Evolutionary conservation across 2,797 vertebrate genomes (phyloP), one percentile per base, ranked within the genome.

Genomic region (Notamacropus eugenii): DNA sequence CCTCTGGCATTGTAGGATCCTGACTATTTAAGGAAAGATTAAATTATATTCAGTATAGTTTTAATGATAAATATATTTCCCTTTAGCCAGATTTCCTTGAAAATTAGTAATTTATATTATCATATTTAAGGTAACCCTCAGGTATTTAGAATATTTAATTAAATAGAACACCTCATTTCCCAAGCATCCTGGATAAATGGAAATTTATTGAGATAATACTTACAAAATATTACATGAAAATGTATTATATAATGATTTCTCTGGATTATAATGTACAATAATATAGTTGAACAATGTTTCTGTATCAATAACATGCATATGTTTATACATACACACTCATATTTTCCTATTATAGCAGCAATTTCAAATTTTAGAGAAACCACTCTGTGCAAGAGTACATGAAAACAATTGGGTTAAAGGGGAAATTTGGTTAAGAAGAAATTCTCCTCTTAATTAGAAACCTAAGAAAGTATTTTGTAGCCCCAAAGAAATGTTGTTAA

Each of bases 141-240:
- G 3, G 74, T 54, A 91, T 14, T 24, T 82, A 92, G 16, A 0
- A 14, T 94, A 54, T 34, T 93, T 50, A 90, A 91, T 8, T 55
- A 74, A 91, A 95, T 92, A 50, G 12, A 94, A 50, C n/a, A 95
- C 2, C 9, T 9, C 6, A n/a, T 50, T 29, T 46, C 6, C 10
- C 96, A 34, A 90, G 50, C 93, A 50, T 56, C 22, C 40, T 95
- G 90, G 90, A 87, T 59, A 29, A 22, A 59, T 74, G 12, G 24
- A 91, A 67, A 95, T 16, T 29, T 96, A 92, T 1, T 94, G 9
- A 96, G 56, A 94, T 56, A 93, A 95, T 27, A 90, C 55, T 96
- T 94, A 19, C 90, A 93, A 93, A 94, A 90, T 92, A 90, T 55
- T 9, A 54, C 1, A 92, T 40, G 46, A 28, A 91, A 54, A 6